Evolutionary conservation across 2,888 invertebrate species (phyloP).

Genomic region (Drepana falcataria): DNA sequence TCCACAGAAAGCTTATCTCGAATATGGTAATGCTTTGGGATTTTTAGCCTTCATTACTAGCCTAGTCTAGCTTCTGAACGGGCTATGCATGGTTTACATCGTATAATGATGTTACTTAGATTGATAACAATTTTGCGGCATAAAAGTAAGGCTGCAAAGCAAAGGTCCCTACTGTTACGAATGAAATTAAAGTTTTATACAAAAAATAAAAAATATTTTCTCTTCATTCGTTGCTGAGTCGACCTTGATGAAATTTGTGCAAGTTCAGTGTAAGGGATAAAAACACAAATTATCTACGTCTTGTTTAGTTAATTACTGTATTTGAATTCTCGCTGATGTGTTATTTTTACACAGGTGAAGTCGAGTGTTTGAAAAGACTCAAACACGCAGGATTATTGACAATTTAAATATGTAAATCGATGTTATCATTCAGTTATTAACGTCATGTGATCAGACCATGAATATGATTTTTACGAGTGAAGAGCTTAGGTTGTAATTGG

Average conservation of each 20-base stretch:
- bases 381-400: background rate
- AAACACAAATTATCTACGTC: too few relatives aligned
- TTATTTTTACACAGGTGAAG: too few relatives aligned
- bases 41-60: slow-evolving; percentile 30
- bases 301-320: too few relatives aligned
- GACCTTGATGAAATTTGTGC: too few relatives aligned
- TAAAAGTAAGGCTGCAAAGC: background rate
- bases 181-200: too few relatives aligned
- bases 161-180: too few relatives aligned
- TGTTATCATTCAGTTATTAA: slow-evolving; percentile 20
- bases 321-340: too few relatives aligned
- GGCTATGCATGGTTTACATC: slow-evolving; percentile 17
- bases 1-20: slow-evolving; percentile 27
- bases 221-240: too few relatives aligned
- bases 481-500: slow-evolving; percentile 25
- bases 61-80: slow-evolving; percentile 15
- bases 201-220: too few relatives aligned
- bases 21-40: slow-evolving; percentile 30
- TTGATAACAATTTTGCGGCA: slow-evolving; percentile 8
- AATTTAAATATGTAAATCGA: slow-evolving; percentile 16
- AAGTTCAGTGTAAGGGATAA: too few relatives aligned
- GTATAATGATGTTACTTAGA: slow-evolving; percentile 20
- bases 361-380: too few relatives aligned
- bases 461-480: slow-evolving; percentile 22
- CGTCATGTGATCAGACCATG: slow-evolving; percentile 19